Evolutionary conservation across 2,888 invertebrate genomes (phyloP).

Genomic region (Choristoneura rosaceana): DNA sequence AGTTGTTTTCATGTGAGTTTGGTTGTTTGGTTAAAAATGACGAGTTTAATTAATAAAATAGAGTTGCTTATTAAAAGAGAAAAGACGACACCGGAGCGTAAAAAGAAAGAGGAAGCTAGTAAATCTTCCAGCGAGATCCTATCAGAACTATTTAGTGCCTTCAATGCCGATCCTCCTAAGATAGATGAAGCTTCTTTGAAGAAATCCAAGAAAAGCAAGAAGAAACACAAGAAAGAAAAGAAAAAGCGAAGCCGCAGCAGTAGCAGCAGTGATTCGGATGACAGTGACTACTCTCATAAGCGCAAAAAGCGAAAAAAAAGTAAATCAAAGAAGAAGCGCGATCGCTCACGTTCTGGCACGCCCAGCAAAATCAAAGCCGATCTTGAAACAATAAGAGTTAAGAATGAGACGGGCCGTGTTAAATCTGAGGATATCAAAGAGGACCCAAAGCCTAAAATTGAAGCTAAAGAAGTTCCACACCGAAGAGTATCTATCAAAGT

Average conservation of each 20-base stretch:
- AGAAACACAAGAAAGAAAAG: constrained; percentile 87
- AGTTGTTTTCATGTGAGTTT: constrained; percentile 38
- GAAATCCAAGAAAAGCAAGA: constrained; percentile 84
- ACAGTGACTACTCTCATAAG: constrained; percentile 81
- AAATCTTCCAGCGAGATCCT: constrained; percentile 93
- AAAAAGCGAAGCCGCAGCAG: constrained; percentile 78
- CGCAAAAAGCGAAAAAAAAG: constrained; percentile 86
- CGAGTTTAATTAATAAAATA: constrained; percentile 77
- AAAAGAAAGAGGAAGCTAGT: constrained; percentile 72
- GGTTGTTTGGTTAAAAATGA: constrained; percentile 54
- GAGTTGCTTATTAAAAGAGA: constrained; percentile 78
- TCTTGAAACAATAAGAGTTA: constrained; percentile 47
- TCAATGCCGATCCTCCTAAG: constrained; percentile 89
- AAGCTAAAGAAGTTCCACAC: constrained; percentile 50
- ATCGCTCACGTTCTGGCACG: constrained; percentile 55
- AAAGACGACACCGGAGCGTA: constrained; percentile 76
- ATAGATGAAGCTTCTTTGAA: constrained; percentile 72
- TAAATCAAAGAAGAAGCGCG: constrained; percentile 53
- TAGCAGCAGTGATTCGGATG: constrained; percentile 69
- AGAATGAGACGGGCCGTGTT: constrained; percentile 35
- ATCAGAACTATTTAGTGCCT: constrained; percentile 92
- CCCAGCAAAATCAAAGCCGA: constrained; percentile 63
- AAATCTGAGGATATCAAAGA: constrained; percentile 53
- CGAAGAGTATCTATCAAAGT: constrained; percentile 55
- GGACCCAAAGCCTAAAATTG: constrained; percentile 53